phyloP scores from a whole-genome alignment of 2,888 invertebrate species.

The Xiphydria camelus region DNA sequence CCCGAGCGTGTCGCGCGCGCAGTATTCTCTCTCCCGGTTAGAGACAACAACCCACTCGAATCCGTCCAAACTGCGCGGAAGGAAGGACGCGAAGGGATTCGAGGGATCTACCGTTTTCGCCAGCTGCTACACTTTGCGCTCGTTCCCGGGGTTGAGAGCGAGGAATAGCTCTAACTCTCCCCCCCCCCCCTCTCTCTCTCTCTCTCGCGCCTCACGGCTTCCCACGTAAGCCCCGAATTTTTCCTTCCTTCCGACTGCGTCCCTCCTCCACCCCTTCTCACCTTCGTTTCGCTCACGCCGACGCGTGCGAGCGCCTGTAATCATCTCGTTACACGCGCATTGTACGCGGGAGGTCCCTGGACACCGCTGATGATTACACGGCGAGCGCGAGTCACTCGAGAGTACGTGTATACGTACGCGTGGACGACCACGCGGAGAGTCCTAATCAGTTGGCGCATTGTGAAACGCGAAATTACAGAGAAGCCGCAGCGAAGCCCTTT shows the following conservation, averaged over 20 bases:
- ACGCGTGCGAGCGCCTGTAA: constrained; percentile 38
- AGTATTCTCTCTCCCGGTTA: too few relatives aligned
- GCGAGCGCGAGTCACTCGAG: too few relatives aligned
- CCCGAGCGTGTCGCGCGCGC: constrained; percentile 35
- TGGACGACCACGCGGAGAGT: constrained; percentile 19
- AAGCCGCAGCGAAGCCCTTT: constrained; percentile 19
- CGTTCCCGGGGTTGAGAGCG: constrained; percentile 1
- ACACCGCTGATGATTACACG: constrained; percentile 41
- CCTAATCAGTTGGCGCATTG: constrained; percentile 16
- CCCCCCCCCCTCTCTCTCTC: constrained; percentile 5
- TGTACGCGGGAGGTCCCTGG: constrained; percentile 32
- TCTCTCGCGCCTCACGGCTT: background rate
- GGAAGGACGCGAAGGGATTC: constrained; percentile 8
- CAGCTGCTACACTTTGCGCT: constrained; percentile 37
- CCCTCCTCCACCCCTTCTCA: too few relatives aligned
- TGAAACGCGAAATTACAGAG: constrained; percentile 17
- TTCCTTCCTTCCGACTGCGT: constrained; percentile 5
- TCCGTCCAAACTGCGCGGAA: constrained; percentile 9
- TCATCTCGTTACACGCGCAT: constrained; percentile 52
- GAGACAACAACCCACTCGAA: too few relatives aligned
- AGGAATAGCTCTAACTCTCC: constrained; percentile 27
- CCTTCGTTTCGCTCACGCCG: background rate
- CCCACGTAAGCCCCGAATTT: constrained; percentile 1
- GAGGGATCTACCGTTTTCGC: constrained; percentile 27
- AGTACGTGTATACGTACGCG: too few relatives aligned